Evolutionary conservation across 2,113 vertebrate genomes (phyloP).

Genomic region (Tympanuchus pallidicinctus): DNA sequence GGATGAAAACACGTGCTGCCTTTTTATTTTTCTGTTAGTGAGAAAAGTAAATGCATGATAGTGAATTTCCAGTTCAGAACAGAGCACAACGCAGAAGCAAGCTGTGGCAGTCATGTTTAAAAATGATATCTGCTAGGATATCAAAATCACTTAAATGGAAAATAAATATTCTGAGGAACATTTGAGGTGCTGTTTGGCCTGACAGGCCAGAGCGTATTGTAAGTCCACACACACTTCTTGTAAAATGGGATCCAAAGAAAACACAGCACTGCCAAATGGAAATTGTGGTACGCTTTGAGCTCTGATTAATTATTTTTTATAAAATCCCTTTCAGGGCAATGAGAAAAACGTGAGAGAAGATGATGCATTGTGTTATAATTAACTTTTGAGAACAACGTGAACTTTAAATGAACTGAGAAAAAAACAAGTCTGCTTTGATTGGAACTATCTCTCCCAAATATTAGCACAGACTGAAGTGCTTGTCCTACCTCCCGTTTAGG

Average conservation of each 20-base stretch:
- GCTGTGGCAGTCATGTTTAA: neutral
- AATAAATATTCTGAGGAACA: neutral
- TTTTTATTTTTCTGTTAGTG: neutral
- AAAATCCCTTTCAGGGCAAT: neutral
- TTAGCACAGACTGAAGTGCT: neutral
- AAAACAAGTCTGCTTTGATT: neutral
- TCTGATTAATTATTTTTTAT: conserved; percentile 68
- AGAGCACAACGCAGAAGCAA: neutral
- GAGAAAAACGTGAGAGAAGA: conserved; percentile 54
- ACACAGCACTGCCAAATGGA: conserved; percentile 24
- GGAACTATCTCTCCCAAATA: neutral
- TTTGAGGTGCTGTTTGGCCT: neutral
- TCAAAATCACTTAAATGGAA: neutral
- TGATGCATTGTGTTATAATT: neutral
- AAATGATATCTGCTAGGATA: neutral
- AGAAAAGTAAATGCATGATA: neutral
- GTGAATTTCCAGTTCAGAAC: neutral
- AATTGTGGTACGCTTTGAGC: conserved; percentile 55
- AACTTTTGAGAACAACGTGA: neutral
- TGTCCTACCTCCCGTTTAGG: neutral
- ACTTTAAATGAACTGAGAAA: neutral
- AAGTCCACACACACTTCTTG: neutral
- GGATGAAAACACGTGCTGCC: neutral
- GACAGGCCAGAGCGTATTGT: conserved; percentile 10
- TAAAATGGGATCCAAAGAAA: conserved; percentile 48